These are phyloP conservation scores for Holothuria glaberrima DNA, from an alignment of 35 echinoderm and acorn worm species.

Conservation along the genomic window DNA sequence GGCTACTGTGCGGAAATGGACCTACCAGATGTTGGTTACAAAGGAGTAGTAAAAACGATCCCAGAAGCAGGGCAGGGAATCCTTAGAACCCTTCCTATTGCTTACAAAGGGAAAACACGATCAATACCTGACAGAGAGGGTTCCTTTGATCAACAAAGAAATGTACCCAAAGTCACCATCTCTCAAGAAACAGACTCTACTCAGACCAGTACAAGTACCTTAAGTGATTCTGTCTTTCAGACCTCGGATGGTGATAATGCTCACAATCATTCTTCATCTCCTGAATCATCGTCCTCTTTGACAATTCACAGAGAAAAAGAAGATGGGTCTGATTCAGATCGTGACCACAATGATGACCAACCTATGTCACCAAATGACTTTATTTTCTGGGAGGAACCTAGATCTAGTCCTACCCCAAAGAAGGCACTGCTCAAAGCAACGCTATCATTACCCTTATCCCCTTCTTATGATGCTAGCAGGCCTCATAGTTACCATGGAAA, in stretches of 20 bases:
- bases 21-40: background rate
- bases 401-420: background rate
- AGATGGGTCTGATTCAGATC: background rate
- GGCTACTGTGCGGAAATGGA: conserved; percentile 49
- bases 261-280: background rate
- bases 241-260: background rate
- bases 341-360: background rate
- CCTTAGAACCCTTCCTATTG: background rate
- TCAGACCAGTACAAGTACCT: background rate
- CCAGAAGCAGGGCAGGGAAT: background rate
- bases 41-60: background rate
- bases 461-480: background rate
- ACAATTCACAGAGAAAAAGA: background rate
- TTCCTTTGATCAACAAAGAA: background rate
- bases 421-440: conserved; percentile 11
- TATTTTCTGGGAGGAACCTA: conserved; percentile 35
- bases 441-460: conserved; percentile 10
- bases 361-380: background rate
- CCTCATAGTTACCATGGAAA: too few species aligned
- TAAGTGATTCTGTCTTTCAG: background rate
- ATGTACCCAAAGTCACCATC: background rate
- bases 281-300: background rate
- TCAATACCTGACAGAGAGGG: too few species aligned
- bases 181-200: background rate
- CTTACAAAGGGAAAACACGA: background rate